These are phyloP conservation scores for Pan troglodytes DNA, from an alignment of 2,113 vertebrate genomes.

Conservation along the genomic window NHGRI_mPanTro3-v2.1_pri NC_072413.2:95756501-95757000, in stretches of 20 bases:
- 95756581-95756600: neutral
- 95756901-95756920: neutral
- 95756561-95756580: neutral
- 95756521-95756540: neutral
- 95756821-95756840: neutral
- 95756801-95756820: fast-evolving
- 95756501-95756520: neutral
- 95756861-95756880: neutral
- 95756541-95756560: too few species aligned
- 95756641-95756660: fast-evolving
- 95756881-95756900: neutral
- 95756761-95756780: neutral
- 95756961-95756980: fast-evolving
- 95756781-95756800: neutral
- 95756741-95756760: neutral
- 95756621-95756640: neutral
- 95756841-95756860: too few species aligned
- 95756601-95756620: neutral
- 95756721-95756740: fast-evolving
- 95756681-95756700: fast-evolving
- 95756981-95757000: fast-evolving
- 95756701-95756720: neutral
- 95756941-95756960: too few species aligned
- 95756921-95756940: neutral
- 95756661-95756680: neutral